Base-by-base conservation (phyloP, 2,113 vertebrate species). In the Chaetodon trifascialis region DNA sequence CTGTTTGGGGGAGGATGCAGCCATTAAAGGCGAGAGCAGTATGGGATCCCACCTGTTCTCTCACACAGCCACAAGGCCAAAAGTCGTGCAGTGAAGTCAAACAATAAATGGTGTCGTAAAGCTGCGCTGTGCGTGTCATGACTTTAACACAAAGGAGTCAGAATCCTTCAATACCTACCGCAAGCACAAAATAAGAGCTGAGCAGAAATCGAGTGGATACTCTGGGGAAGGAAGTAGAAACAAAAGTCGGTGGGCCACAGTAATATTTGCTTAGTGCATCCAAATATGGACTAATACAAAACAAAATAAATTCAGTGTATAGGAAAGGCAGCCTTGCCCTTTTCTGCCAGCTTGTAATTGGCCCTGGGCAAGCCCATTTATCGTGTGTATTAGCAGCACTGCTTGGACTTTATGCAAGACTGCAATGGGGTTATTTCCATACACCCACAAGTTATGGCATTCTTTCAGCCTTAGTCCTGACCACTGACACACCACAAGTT, bases 341-440 rank as follows among this genome's bases (percentile, higher is more conserved):
- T 85, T 86, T 62, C 85, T 82, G 76, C 73, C 76, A 77, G 83
- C 72, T 80, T 69, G 69, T 89, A 90, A 89, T 79, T 83, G 80
- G 59, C 80, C 78, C 40, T 59, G 12, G 54, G 58, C 52, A 66
- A 76, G 64, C 49, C 59, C 76, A 92, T 86, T 86, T 81, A 85
- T 78, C 1, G 40, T 66, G 64, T 68, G 78, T 78, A 88, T 87
- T 84, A 89, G 76, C 63, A 85, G 67, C 40, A 44, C 55, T n/a
- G 63, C 69, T 64, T 74, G 19, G 54, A 76, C 68, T 83, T 79
- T 80, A 85, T 84, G 69, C 73, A 85, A 76, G 56, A 86, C 73
- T 73, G 88, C 64, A 85, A 67, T 4, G 34, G 52, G 66, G 40
- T 76, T 80, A 82, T 80, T 84, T 87, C 51, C 44, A 86, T 54